Evolutionary conservation across 2,797 vertebrate genomes (phyloP).

Genomic region (Melanotaenia parkinsoni): DNA sequence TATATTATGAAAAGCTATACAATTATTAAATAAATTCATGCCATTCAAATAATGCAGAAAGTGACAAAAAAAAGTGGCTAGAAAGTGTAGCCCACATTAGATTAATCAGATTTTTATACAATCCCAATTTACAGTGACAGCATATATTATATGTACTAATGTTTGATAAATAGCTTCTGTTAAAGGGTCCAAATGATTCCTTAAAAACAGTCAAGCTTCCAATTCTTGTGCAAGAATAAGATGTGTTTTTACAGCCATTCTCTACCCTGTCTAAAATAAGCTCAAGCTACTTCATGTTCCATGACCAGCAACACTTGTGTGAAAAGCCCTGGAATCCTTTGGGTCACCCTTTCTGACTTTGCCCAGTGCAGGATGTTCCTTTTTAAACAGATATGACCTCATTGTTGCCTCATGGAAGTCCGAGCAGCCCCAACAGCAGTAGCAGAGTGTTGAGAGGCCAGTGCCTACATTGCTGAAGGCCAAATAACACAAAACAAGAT

Average conservation of each 20-base stretch:
- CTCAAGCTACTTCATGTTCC: background rate
- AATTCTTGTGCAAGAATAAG: background rate
- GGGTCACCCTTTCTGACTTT: conserved; percentile 75
- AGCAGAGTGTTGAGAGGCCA: conserved; percentile 57
- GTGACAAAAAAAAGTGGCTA: no score
- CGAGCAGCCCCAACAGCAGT: conserved; percentile 61
- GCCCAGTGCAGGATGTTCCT: conserved; percentile 75
- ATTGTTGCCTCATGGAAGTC: conserved; percentile 63
- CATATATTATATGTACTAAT: no score
- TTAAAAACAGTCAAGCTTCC: background rate
- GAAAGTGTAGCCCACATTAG: no score
- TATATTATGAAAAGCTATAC: no score
- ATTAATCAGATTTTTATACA: background rate
- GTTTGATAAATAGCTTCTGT: no score
- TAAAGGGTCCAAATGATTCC: background rate
- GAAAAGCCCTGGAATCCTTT: conserved; percentile 36
- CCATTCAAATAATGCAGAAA: no score
- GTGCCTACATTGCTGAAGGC: conserved; percentile 71
- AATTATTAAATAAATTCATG: no score
- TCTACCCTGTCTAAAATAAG: conserved; percentile 2
- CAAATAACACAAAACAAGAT: conserved; percentile 74
- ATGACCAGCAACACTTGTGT: conserved; percentile 22
- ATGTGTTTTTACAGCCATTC: background rate
- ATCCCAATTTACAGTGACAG: background rate
- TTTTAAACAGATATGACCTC: conserved; percentile 75